Conservation (phyloP, 2,113 vertebrate species). For the Siniperca knerii region DNA sequence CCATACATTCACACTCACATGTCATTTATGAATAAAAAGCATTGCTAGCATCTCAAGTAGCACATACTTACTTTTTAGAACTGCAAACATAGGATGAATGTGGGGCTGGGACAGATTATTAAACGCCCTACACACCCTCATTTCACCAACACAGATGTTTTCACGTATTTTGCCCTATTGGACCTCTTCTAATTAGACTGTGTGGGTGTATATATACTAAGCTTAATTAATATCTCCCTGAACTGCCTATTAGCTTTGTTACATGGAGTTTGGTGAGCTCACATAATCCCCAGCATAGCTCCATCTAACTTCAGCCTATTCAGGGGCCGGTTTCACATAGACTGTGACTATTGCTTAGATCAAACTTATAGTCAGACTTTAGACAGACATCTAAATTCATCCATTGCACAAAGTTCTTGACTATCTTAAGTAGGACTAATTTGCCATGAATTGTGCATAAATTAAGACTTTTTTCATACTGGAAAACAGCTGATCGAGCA, state of each 20-base stretch:
- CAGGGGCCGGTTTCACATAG: background rate
- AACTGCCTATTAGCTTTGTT: background rate
- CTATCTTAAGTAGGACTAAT: too few relatives aligned
- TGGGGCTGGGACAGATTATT: background rate
- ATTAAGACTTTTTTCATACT: too few relatives aligned
- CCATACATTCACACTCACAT: background rate
- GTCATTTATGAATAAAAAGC: conserved; percentile 2
- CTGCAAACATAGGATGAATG: background rate
- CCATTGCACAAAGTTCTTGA: too few relatives aligned
- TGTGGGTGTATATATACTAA: background rate
- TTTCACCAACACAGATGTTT: background rate
- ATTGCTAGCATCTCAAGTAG: background rate
- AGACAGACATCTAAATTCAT: background rate
- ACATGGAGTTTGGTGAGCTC: background rate
- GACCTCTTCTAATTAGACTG: background rate
- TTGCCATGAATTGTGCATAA: too few relatives aligned
- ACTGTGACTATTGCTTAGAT: background rate
- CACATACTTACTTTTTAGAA: background rate
- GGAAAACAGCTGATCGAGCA: too few relatives aligned
- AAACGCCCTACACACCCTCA: background rate
- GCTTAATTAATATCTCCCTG: background rate
- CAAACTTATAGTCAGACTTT: background rate
- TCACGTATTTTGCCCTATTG: background rate
- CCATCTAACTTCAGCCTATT: background rate
- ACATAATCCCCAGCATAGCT: background rate